These are phyloP conservation scores for Stichopus chloronotus DNA, from an alignment of 35 echinoderm and acorn worm genomes.

Conservation along the genomic window DNA sequence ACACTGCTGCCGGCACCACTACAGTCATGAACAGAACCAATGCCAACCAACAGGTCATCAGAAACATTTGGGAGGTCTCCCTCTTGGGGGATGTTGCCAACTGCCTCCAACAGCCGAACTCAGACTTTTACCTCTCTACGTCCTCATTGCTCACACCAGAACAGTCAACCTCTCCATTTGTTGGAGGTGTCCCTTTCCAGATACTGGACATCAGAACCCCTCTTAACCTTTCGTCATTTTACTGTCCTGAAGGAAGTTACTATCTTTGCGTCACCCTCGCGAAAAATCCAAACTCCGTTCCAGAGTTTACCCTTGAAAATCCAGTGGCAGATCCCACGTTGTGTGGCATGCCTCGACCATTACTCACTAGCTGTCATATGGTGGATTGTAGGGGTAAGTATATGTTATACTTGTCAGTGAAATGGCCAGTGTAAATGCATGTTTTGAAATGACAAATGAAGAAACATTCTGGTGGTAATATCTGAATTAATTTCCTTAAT, in stretches of 20 bases:
- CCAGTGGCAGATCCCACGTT: neutral
- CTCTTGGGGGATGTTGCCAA: neutral
- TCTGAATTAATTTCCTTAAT: too few relatives aligned
- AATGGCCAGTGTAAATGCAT: too few relatives aligned
- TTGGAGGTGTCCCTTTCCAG: neutral
- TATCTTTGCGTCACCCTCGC: neutral
- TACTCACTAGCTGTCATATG: neutral
- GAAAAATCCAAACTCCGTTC: conserved; percentile 29
- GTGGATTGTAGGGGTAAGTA: conserved; percentile 24
- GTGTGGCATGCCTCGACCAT: neutral
- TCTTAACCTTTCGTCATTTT: conserved; percentile 12
- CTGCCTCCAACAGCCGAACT: neutral
- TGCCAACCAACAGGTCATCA: neutral
- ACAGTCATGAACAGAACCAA: conserved; percentile 21
- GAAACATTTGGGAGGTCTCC: conserved; percentile 5
- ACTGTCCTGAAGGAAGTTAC: conserved; percentile 10
- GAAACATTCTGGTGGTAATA: too few relatives aligned
- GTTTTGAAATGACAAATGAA: too few relatives aligned
- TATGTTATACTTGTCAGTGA: too few relatives aligned
- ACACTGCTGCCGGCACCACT: neutral
- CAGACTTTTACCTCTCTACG: neutral
- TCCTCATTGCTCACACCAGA: neutral
- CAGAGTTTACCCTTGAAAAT: conserved; percentile 18
- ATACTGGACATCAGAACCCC: neutral
- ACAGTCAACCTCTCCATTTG: conserved; percentile 15